Evolutionary conservation across 35 echinoderm and acorn worm species (phyloP).

Genomic region (Heliocidaris tuberculata): DNA sequence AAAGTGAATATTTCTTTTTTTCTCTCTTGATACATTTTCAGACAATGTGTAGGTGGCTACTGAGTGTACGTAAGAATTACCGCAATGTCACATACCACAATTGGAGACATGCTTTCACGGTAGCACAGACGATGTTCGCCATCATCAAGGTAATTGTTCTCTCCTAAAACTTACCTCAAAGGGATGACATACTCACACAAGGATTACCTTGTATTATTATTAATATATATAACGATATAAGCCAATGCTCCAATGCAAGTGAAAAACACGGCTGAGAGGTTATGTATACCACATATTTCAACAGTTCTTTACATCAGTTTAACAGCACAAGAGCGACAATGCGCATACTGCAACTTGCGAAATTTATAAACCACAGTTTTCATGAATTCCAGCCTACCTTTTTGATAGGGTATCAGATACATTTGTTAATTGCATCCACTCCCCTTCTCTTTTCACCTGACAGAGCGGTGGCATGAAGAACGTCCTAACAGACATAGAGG

Average conservation of each 20-base stretch:
- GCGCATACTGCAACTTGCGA: no score
- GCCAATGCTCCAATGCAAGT: no score
- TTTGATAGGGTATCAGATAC: no score
- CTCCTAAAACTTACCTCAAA: background rate
- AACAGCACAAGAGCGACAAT: no score
- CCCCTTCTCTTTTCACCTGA: background rate
- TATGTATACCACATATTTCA: no score
- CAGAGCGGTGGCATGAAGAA: constrained; percentile 88
- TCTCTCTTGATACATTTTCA: constrained; percentile 43
- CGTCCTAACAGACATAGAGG: constrained; percentile 73
- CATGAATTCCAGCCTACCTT: no score
- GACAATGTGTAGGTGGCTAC: constrained; percentile 93
- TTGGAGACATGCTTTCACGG: constrained; percentile 95
- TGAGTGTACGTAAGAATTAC: constrained; percentile 96
- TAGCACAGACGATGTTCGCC: constrained; percentile 96
- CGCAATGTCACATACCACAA: constrained; percentile 99
- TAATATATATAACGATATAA: no score
- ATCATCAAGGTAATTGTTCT: constrained; percentile 77
- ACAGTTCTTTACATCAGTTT: no score
- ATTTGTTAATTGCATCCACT: background rate
- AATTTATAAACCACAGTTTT: no score
- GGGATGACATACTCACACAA: no score
- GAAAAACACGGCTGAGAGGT: no score
- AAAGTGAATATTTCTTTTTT: background rate
- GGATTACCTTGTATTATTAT: no score